A percentile compares a stretch with the other conserved stretches of the same genome.
phyloP scores from a whole-genome alignment of 1,140 invertebrate genomes.

The Orussus abietinus region DNA sequence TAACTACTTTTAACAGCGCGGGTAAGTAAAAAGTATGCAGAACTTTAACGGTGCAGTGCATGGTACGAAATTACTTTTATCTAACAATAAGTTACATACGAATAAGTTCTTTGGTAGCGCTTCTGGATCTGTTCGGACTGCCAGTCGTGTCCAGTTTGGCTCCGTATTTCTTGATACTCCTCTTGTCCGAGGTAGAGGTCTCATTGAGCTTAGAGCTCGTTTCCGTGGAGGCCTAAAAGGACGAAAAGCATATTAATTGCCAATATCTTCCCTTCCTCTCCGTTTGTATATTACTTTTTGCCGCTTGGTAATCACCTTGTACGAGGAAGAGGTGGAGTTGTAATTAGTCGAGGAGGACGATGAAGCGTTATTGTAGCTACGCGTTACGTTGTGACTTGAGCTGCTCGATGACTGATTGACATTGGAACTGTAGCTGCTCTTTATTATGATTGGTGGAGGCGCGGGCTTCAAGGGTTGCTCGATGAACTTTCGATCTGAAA shows the following conservation, averaged over 20 bases:
- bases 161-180: slow-evolving; percentile 72
- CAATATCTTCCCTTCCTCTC: not conserved
- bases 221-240: slow-evolving; percentile 10
- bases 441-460: slow-evolving; percentile 66
- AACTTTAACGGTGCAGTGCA: too few relatives aligned
- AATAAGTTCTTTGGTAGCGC: slow-evolving; percentile 84
- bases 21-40: too few relatives aligned
- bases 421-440: slow-evolving; percentile 29
- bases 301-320: slow-evolving; percentile 17
- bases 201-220: slow-evolving; percentile 6
- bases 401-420: slow-evolving; percentile 1
- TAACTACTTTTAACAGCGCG: too few relatives aligned
- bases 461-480: slow-evolving; percentile 76
- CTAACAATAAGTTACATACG: slow-evolving; percentile 59
- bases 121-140: slow-evolving; percentile 76
- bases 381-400: slow-evolving; percentile 16
- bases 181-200: slow-evolving; percentile 44
- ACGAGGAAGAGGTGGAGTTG: slow-evolving; percentile 25
- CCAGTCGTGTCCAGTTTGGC: slow-evolving; percentile 67
- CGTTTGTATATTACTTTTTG: not conserved
- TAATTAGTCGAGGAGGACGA: slow-evolving; percentile 21
- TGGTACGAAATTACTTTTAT: not conserved
- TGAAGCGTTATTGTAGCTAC: slow-evolving; percentile 21
- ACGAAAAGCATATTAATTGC: not conserved
- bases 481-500: slow-evolving; percentile 73